These are phyloP conservation scores for Drosophila heteroneura DNA, from an alignment of 2,888 invertebrate species.

Conservation along the genomic window DNA sequence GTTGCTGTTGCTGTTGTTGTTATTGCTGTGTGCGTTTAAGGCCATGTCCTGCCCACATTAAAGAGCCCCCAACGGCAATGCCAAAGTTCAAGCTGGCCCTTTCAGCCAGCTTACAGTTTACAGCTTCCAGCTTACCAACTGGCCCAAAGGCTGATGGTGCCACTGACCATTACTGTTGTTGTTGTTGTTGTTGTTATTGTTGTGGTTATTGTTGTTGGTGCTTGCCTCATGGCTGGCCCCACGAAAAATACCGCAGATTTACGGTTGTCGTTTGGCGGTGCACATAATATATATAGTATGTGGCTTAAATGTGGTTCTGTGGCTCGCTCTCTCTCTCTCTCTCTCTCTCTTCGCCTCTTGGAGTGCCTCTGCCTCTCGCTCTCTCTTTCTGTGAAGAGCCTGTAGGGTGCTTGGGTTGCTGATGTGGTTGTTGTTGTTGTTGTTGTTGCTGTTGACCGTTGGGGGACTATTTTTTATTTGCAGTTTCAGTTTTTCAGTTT, in stretches of 20 bases:
- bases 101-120: constrained; percentile 55
- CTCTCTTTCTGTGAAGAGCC: not conserved
- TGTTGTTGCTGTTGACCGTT: constrained; percentile 49
- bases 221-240: constrained; percentile 65
- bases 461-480: constrained; percentile 73
- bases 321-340: not conserved
- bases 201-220: constrained; percentile 17
- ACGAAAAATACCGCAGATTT: constrained; percentile 81
- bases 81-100: constrained; percentile 60
- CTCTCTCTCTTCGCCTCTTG: not conserved
- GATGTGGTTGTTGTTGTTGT: constrained; percentile 26
- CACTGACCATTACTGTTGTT: constrained; percentile 25
- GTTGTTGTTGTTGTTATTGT: constrained; percentile 20
- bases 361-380: not conserved
- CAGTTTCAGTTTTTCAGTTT: constrained; percentile 79
- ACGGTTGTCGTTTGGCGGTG: constrained; percentile 78
- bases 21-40: constrained; percentile 39
- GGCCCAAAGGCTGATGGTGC: constrained; percentile 42
- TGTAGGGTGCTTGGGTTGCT: constrained; percentile 9
- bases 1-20: constrained; percentile 9
- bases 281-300: constrained; percentile 65
- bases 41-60: constrained; percentile 53
- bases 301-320: constrained; percentile 57
- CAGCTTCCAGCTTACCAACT: constrained; percentile 62
- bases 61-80: constrained; percentile 41